A percentile compares a stretch with the other conserved stretches of the same genome.
phyloP scores from a whole-genome alignment of 1,140 invertebrate genomes.

The Chironomus tepperi region DNA sequence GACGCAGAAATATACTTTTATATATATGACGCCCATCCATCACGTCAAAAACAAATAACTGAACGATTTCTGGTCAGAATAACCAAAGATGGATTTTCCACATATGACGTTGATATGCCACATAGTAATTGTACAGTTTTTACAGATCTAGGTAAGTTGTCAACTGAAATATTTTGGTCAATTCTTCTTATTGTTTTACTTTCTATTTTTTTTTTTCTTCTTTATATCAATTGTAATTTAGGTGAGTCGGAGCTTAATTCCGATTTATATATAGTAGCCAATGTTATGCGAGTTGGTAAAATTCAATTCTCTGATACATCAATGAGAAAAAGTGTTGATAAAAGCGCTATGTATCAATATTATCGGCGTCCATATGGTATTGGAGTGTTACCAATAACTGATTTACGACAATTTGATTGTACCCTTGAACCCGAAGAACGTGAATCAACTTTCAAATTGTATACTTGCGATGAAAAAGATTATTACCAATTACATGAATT shows the following conservation, averaged over 20 bases:
- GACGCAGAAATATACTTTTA: conserved; percentile 83
- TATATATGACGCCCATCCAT: conserved; percentile 62
- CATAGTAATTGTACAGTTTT: conserved; percentile 84
- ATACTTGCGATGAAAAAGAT: conserved; percentile 74
- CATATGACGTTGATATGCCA: conserved; percentile 73
- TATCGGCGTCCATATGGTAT: conserved; percentile 71
- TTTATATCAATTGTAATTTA: conserved; percentile 36
- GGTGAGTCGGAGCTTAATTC: conserved; percentile 70
- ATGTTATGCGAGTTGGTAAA: conserved; percentile 78
- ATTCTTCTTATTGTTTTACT: not conserved
- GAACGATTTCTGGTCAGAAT: conserved; percentile 82
- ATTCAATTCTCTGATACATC: conserved; percentile 71
- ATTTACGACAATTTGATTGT: conserved; percentile 50
- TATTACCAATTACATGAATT: conserved; percentile 83
- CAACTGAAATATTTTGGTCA: not conserved
- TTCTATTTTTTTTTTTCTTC: conserved; percentile 22
- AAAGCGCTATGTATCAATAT: conserved; percentile 35
- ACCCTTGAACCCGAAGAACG: conserved; percentile 54
- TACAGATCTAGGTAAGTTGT: conserved; percentile 46
- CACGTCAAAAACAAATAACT: conserved; percentile 58
- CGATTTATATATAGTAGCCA: conserved; percentile 77
- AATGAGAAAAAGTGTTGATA: conserved; percentile 52
- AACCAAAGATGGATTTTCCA: conserved; percentile 81
- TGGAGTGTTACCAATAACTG: conserved; percentile 61
- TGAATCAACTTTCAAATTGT: conserved; percentile 60